phyloP scores from a whole-genome alignment of 2,113 vertebrate species.

The Alces alces region DNA sequence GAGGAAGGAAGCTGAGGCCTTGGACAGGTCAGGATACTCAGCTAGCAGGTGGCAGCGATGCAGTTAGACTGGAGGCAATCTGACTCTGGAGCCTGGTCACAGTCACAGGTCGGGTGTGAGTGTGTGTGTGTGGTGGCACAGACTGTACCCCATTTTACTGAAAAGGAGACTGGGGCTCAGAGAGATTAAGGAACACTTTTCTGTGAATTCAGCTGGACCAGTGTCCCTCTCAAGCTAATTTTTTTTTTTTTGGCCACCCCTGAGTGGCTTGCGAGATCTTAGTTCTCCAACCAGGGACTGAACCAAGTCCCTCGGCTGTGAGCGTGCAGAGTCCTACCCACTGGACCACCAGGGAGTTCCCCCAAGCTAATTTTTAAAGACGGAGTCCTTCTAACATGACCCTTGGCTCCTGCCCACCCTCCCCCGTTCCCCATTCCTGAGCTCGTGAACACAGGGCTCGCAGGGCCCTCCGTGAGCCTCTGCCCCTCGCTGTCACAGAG shows the following conservation, averaged over 20 bases:
- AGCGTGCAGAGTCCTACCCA: background rate
- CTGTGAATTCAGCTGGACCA: background rate
- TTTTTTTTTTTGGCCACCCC: background rate
- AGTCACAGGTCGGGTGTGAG: background rate
- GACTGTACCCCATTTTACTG: background rate
- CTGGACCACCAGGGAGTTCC: background rate
- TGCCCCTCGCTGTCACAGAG: background rate
- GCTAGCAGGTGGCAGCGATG: background rate
- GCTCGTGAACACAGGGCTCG: background rate
- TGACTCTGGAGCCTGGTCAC: background rate
- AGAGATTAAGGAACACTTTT: background rate
- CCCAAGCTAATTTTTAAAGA: background rate
- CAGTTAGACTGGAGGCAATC: background rate
- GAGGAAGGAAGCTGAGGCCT: background rate
- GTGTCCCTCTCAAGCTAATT: background rate
- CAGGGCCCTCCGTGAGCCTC: background rate
- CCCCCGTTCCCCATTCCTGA: accelerated
- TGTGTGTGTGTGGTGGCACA: background rate
- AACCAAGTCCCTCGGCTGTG: background rate
- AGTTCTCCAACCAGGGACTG: background rate
- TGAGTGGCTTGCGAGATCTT: background rate
- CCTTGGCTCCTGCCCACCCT: background rate
- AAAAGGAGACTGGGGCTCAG: background rate
- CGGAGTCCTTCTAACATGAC: background rate
- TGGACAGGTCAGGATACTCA: too few species aligned